Evolutionary conservation across 2,797 vertebrate genomes (phyloP).

Genomic region (Anniella stebbinsi): DNA sequence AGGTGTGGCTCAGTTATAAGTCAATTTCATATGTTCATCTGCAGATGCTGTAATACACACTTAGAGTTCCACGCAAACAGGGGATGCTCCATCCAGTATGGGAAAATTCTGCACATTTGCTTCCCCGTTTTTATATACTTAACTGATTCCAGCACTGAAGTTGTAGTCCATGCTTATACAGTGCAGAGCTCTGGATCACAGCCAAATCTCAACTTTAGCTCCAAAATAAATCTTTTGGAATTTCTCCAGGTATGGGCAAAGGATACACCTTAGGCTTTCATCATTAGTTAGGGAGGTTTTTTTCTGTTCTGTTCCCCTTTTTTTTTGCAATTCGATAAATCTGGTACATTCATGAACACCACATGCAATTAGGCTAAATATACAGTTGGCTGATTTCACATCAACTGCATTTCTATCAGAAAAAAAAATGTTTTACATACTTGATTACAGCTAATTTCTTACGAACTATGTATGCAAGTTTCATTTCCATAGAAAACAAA

Average conservation of each 20-base stretch:
- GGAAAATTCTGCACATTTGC: not conserved
- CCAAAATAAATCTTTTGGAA: not conserved
- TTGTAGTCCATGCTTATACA: not conserved
- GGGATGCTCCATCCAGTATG: not conserved
- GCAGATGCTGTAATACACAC: not conserved
- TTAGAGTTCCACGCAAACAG: not conserved
- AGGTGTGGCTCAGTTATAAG: not conserved
- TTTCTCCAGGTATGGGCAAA: not conserved
- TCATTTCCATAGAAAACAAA: slow-evolving; percentile 25
- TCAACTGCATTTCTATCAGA: not conserved
- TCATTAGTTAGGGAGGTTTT: not conserved
- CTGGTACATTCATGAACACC: slow-evolving; percentile 9
- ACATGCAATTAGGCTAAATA: slow-evolving; percentile 18
- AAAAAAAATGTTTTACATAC: slow-evolving; percentile 30
- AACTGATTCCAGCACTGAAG: not conserved
- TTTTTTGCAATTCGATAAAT: slow-evolving; percentile 16
- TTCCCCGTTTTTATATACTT: not conserved
- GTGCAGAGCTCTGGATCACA: not conserved
- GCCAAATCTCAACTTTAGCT: not conserved
- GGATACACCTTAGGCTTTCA: not conserved
- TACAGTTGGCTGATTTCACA: not conserved
- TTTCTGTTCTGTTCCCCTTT: not conserved
- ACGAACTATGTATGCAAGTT: slow-evolving; percentile 25
- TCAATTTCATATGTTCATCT: not conserved
- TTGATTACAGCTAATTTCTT: slow-evolving; percentile 27